phyloP scores from a whole-genome alignment of 2,888 invertebrate species.

The Amblyteles armatorius region DNA sequence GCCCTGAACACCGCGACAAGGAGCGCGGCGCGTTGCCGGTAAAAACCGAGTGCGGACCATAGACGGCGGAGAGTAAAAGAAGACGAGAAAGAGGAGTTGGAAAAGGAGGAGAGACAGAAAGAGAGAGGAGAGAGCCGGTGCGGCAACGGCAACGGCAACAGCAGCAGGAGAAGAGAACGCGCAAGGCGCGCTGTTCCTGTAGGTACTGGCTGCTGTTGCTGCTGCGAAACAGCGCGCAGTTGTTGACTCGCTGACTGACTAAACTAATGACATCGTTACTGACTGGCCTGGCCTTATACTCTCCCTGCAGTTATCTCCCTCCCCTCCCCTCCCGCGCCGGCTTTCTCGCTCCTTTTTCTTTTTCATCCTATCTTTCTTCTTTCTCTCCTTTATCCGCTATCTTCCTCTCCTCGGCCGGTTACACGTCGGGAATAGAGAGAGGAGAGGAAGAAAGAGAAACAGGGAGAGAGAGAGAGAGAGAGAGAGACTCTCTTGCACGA shows the following conservation, averaged over 20 bases:
- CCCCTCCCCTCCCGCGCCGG: constrained; percentile 44
- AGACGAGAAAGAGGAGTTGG: constrained; percentile 16
- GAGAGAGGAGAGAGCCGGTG: constrained; percentile 46
- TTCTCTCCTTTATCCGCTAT: constrained; percentile 46
- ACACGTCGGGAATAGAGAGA: not conserved
- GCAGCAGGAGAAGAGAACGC: constrained; percentile 35
- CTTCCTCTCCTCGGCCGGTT: constrained; percentile 53
- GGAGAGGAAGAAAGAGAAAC: not conserved
- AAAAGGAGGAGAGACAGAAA: constrained; percentile 33
- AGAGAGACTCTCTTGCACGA: constrained; percentile 49
- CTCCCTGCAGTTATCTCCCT: constrained; percentile 66
- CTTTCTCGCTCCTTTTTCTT: constrained; percentile 40
- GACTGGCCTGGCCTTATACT: constrained; percentile 80
- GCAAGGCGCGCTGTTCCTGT: constrained; percentile 35
- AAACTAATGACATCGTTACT: constrained; percentile 84
- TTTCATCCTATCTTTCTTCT: constrained; percentile 56
- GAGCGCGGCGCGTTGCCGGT: constrained; percentile 37
- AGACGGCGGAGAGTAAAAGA: constrained; percentile 31
- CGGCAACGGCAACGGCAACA: constrained; percentile 7
- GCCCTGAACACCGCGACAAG: constrained; percentile 58
- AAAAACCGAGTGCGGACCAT: constrained; percentile 58
- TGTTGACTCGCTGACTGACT: constrained; percentile 83
- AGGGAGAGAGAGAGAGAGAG: constrained; percentile 1
- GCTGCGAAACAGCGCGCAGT: constrained; percentile 79
- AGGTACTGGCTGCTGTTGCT: constrained; percentile 22